Base-by-base conservation (phyloP, 2,113 vertebrate genomes). In the Corythaeola cristata region DNA sequence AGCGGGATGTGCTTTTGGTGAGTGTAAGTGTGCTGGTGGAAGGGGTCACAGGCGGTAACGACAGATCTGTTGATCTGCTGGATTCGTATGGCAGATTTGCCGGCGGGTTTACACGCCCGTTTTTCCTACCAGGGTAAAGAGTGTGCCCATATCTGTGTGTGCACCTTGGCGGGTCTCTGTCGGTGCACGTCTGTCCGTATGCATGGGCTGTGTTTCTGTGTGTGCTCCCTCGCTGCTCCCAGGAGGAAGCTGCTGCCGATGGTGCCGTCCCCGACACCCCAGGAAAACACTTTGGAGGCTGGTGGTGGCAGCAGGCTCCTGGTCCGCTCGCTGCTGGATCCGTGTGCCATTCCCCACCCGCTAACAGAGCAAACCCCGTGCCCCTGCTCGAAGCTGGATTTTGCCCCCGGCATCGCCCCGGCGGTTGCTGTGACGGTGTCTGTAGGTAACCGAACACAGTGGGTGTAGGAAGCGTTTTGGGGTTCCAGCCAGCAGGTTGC, bases 271-370 rank as follows among this genome's bases (percentile, higher is more conserved):
- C 39, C 4, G 4, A 3, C 24, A 45, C 14, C 50, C 19, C 24
- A 17, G 37, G 39, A 66, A 24, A 22, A 12, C 32, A 2, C 41
- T 47, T 12, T 41, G 1, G 5, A 55, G 20, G 20, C 30, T 20
- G 28, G 26, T 14, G 50, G 4, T 9, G 67, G 41, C 6, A 23
- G 39, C 11, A 32, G 60, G 45, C 14, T 27, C 3, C 18, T 1
- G 7, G 33, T 49, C 5, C 8, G 27, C 15, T 39, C 3, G 3
- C n/a, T 41, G 41, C 4, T 6, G 44, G 20, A 47, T n/a, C 33
- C 9, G 2, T 18, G 3, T 35, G 50, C 0, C 1, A 13, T 11
- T 9, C 7, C 6, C 22, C 18, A 10, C 15, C 47, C 22, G 12
- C 33, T 12, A 6, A 18, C 2, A 13, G 53, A 28, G 35, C 62